Evolutionary conservation across 2,797 vertebrate genomes (phyloP), one percentile per base, ranked within the genome.

Genomic region (Phoxinus dragarum): DNA sequence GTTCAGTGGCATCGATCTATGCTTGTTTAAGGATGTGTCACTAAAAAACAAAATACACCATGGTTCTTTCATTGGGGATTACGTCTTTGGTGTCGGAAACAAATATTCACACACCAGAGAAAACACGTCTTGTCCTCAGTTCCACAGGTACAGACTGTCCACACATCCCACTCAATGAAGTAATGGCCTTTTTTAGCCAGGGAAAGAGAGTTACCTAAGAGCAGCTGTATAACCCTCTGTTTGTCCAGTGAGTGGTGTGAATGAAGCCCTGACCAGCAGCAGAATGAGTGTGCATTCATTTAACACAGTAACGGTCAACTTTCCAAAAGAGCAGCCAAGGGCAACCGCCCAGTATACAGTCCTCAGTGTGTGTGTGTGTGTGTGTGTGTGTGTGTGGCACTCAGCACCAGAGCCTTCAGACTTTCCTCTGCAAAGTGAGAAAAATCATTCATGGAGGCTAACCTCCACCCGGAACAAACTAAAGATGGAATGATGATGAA

Each of bases 241-340:
- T 88, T 90, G 84, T 90, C 90, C 47, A 80, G 89, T 82, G 82
- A 40, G 67, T 17, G 47, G 80, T 40, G 49, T 73, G 69, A 73
- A 61, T 44, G 52, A 21, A 72, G 38, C 92, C 91, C 88, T 88
- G 84, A 76, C 86, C 84, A 44, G 93, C 31, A 78, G 84, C 90
- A 94, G 95, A 96, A 93, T 94, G 91, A 93, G 94, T 92, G 90
- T 80, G 90, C 93, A 90, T 95, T 96, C 95, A 96, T 95, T 96
- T 89, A 88, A 77, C 16, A 64, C 12, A 64, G 86, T 71, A 92
- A 92, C 84, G 86, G 90, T 93, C 93, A 92, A 93, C 91, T 95
- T 96, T 97, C 96, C 95, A 93, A 66, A 38, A 79, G 73, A 23
- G 16, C 78, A 49, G 93, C 96, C 95, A 96, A 92, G 86, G 91